Evolutionary conservation across 2,797 vertebrate genomes (phyloP).

Genomic region (Discoglossus pictus): DNA sequence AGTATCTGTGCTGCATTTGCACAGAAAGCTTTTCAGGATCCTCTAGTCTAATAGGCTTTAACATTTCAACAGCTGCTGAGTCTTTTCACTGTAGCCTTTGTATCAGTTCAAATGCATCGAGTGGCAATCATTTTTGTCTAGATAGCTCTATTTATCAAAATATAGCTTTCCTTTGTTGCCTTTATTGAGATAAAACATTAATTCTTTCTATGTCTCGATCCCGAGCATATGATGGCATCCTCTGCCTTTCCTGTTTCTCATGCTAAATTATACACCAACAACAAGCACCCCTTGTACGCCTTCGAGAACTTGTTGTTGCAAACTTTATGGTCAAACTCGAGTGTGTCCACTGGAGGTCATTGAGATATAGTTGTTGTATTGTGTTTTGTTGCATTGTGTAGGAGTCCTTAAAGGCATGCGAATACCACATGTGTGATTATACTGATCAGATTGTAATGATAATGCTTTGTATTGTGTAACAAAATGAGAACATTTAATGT

Average conservation of each 20-base stretch:
- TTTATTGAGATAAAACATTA: conserved; percentile 54
- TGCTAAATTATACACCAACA: conserved; percentile 38
- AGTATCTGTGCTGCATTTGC: conserved; percentile 43
- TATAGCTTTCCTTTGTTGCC: conserved; percentile 47
- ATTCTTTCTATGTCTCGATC: conserved; percentile 50
- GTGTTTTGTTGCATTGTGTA: accelerated
- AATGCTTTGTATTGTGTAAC: background rate
- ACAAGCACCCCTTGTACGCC: conserved; percentile 36
- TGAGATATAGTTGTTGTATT: background rate
- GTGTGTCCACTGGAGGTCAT: conserved; percentile 22
- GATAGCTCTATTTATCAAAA: conserved; percentile 48
- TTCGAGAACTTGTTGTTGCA: conserved; percentile 39
- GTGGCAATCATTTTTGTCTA: conserved; percentile 51
- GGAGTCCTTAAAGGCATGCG: conserved; percentile 21
- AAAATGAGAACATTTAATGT: no score
- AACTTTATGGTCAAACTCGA: conserved; percentile 37
- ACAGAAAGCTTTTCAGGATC: conserved; percentile 54
- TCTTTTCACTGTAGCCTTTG: conserved; percentile 56
- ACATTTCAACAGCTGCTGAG: conserved; percentile 55
- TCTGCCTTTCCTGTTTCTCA: conserved; percentile 51
- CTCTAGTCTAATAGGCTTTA: conserved; percentile 47
- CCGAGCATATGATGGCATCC: conserved; percentile 36
- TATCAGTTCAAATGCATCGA: conserved; percentile 50
- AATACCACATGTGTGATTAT: background rate
- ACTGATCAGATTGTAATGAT: conserved; percentile 1